Base-by-base conservation (phyloP, 1,140 invertebrate species). In the Cephus cinctus region DNA sequence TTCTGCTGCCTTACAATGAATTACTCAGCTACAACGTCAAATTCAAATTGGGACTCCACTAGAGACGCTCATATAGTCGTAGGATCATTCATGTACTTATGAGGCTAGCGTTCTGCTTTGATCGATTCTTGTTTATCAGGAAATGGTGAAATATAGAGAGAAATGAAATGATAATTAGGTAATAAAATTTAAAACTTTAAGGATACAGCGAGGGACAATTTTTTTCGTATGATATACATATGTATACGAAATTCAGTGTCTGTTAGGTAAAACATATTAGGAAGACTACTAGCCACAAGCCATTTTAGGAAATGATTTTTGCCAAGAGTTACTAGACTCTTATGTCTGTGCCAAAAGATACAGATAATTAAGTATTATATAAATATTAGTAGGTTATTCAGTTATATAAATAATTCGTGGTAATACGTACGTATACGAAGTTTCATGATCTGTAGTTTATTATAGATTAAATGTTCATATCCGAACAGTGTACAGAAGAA, bases 51-150 rank as follows among this genome's bases (percentile, higher is more conserved):
- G 21, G 35, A 3, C n/a, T 3, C n/a, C 16, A 38, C 3, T 14
- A 39, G 57, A 50, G 25, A 22, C 51, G 14, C 46, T 60, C 47
- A 54, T 23, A 16, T 16, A 15, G 15, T 25, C 14, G 35, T 57
- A 52, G 50, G 34, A 35, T 57, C 47, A 59, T 57, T 57, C 56
- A 52, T 56, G 62, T 65, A 65, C 60, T 65, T 65, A 65, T 43
- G 20, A 56, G 50, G 34, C 41, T 23, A 27, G 25, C 25, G 6
- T 27, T 27, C 25, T n/a, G 25, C n/a, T 27, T n/a, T 27, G 25
- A 6, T 27, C 25, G 25, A 6, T 27, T 27, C 25, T n/a, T 27
- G 6, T n/a, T 6, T 27, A 27, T n/a, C n/a, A n/a, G n/a, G n/a
- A n/a, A n/a, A n/a, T n/a, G n/a, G n/a, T n/a, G n/a, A n/a, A n/a